Conservation (phyloP, 2,888 invertebrate species). For the Rhabditophanes sp. region DNA sequence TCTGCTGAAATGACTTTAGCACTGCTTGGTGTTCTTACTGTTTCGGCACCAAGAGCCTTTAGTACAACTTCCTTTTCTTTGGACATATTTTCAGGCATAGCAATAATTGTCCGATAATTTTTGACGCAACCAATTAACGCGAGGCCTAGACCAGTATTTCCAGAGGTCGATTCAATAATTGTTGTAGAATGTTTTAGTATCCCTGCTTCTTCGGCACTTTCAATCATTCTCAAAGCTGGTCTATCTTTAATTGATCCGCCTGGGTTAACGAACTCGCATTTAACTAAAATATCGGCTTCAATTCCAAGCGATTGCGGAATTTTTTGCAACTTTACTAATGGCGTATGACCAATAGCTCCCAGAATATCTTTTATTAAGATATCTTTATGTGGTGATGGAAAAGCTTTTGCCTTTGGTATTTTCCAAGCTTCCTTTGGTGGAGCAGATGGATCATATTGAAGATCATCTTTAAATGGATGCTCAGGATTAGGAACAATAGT, state of each 20-base stretch:
- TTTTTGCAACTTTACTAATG: constrained; percentile 1
- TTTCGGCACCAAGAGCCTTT: constrained; percentile 74
- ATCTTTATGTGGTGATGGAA: not conserved
- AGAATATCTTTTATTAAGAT: not conserved
- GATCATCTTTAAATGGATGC: not conserved
- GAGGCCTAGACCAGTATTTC: constrained; percentile 69
- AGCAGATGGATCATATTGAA: constrained; percentile 2
- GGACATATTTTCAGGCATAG: constrained; percentile 98
- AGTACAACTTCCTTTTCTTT: constrained; percentile 79
- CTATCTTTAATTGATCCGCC: constrained; percentile 91
- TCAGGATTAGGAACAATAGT: not conserved
- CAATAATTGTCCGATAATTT: constrained; percentile 86
- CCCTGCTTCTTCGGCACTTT: constrained; percentile 70
- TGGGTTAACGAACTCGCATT: constrained; percentile 91
- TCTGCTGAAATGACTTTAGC: constrained; percentile 70
- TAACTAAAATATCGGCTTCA: too few relatives aligned
- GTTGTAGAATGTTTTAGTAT: constrained; percentile 67
- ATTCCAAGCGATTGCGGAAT: constrained; percentile 1
- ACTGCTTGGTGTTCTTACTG: constrained; percentile 79
- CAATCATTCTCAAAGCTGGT: constrained; percentile 80
- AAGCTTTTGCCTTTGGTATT: not conserved
- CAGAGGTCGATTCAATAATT: constrained; percentile 85
- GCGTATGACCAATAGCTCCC: constrained; percentile 1
- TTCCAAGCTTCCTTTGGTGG: not conserved
- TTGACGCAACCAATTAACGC: constrained; percentile 82